Conservation (phyloP, 2,113 vertebrate species). For the Myiozetetes cayanensis region DNA sequence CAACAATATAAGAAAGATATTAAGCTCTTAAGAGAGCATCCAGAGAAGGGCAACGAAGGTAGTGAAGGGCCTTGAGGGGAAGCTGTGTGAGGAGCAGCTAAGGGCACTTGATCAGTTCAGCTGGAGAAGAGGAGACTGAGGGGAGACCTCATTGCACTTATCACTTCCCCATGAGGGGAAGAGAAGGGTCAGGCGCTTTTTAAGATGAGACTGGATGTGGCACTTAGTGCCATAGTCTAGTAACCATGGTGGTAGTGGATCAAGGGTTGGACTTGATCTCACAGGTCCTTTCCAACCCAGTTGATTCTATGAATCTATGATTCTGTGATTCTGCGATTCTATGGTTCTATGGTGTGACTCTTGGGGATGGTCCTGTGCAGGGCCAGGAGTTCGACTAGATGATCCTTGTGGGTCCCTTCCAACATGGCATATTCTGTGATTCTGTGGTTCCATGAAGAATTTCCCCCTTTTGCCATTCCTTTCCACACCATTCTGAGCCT, state of each 20-base stretch:
- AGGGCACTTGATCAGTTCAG: neutral
- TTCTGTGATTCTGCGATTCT: too few species aligned
- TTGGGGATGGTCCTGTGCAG: neutral
- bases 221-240: too few species aligned
- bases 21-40: neutral
- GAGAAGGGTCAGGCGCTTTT: neutral
- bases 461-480: fast-evolving
- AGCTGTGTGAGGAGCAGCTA: neutral
- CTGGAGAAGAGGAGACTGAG: neutral
- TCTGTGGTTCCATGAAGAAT: neutral
- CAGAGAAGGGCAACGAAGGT: neutral
- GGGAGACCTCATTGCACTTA: neutral
- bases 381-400: neutral
- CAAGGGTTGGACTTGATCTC: too few species aligned
- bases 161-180: neutral
- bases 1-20: neutral
- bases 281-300: too few species aligned
- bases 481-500: neutral
- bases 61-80: neutral
- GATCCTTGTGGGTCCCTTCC: neutral
- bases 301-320: too few species aligned
- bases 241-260: too few species aligned
- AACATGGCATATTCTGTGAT: neutral
- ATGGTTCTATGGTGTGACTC: neutral
- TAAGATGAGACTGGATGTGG: too few species aligned